Evolutionary conservation across 2,888 invertebrate species (phyloP), one percentile per base, ranked within the genome.

Genomic region (Taphrorychus bicolor): DNA sequence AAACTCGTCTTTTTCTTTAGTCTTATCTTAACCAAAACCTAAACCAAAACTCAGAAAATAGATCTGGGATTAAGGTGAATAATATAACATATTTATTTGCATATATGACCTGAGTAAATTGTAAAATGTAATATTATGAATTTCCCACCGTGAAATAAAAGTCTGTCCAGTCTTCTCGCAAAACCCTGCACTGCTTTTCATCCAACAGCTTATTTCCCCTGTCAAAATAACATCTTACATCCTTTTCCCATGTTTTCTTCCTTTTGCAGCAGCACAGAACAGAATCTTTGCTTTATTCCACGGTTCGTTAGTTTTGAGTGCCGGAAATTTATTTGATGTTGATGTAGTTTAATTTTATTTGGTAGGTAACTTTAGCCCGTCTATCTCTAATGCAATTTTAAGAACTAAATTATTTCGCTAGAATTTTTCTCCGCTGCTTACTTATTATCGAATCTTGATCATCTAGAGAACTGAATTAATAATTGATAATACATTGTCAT

Each of bases 241-340:
- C 45, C 48, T 66, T 54, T 23, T 67, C 48, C 60, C 22, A 52
- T 67, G 41, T 67, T 68, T 63, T 59, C 48, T 53, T 62, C 21
- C 14, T 54, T 16, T 54, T 32, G 23, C 16, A 24, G 67, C 58
- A 58, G 52, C 23, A 42, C 32, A 48, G 64, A 69, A 57, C 53
- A 61, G 69, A 69, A 65, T 61, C 61, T 67, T 70, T 62, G 63
- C 70, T 68, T 70, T 68, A 68, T 68, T 61, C 63, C 48, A 68
- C 68, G 70, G 70, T 70, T 75, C 74, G 75, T 75, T 75, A 75
- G 71, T 70, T 73, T 70, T 72, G 71, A 75, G 72, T 71, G 70
- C 72, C 71, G 72, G 73, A 73, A 73, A 74, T 73, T 72, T 74
- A 74, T 75, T 73, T 73, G 73, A 74, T 73, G 75, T 73, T 73